Evolutionary conservation across 2,888 invertebrate genomes (phyloP).

Genomic region (Melanostoma mellinum): DNA sequence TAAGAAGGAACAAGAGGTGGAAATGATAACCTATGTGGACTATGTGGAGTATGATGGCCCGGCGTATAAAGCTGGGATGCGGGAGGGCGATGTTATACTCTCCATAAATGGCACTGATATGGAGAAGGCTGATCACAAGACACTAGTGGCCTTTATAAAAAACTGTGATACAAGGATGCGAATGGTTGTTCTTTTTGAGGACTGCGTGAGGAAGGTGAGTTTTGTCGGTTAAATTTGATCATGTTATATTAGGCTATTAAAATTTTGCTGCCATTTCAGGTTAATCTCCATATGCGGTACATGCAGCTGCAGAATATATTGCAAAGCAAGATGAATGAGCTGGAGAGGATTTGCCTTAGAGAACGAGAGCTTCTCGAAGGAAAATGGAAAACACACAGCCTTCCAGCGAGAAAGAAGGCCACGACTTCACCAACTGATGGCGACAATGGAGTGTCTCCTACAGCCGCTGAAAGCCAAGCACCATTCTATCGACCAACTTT

Average conservation of each 20-base stretch:
- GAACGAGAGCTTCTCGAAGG: slow-evolving; percentile 92
- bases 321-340: slow-evolving; percentile 91
- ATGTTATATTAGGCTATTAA: background rate
- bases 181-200: slow-evolving; percentile 98
- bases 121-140: slow-evolving; percentile 96
- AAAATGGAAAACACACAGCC: slow-evolving; percentile 94
- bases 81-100: slow-evolving; percentile 97
- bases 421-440: slow-evolving; percentile 83
- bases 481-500: slow-evolving; percentile 90
- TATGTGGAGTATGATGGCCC: slow-evolving; percentile 96
- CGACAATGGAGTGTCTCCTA: slow-evolving; percentile 82
- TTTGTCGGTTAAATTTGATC: background rate
- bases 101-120: slow-evolving; percentile 98
- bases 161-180: slow-evolving; percentile 94
- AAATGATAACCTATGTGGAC: slow-evolving; percentile 98
- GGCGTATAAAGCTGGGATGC: slow-evolving; percentile 95
- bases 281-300: slow-evolving; percentile 95
- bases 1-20: slow-evolving; percentile 95
- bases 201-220: slow-evolving; percentile 94
- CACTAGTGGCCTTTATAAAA: slow-evolving; percentile 95
- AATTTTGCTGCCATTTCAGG: slow-evolving; percentile 73
- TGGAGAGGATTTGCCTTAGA: slow-evolving; percentile 90
- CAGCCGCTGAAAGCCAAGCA: slow-evolving; percentile 78
- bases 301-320: slow-evolving; percentile 93
- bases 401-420: slow-evolving; percentile 92